These are phyloP conservation scores for Scartelaos histophorus DNA, from an alignment of 2,113 vertebrate species.

Conservation along the genomic window DNA sequence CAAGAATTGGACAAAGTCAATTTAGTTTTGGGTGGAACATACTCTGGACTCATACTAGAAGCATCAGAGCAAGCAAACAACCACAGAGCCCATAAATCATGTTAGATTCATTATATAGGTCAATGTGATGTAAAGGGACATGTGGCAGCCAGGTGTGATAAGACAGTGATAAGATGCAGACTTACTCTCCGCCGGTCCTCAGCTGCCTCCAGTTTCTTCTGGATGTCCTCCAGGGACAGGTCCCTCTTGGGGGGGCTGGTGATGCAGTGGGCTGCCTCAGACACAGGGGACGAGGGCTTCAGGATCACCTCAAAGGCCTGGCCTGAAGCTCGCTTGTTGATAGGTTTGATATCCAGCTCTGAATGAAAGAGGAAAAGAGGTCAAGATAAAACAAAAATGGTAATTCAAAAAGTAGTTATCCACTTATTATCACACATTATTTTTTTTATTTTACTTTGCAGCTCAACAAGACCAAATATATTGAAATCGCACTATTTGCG, in stretches of 20 bases:
- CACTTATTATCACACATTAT: background rate
- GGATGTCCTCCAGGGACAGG: constrained; percentile 93
- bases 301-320: constrained; percentile 98
- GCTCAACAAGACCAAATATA: too few species aligned
- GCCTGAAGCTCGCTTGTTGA: constrained; percentile 95
- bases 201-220: constrained; percentile 96
- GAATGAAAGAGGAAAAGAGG: background rate
- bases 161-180: constrained; percentile 11
- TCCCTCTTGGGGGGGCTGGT: constrained; percentile 92
- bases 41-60: background rate
- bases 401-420: background rate
- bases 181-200: constrained; percentile 94
- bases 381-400: background rate
- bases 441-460: background rate
- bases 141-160: constrained; percentile 6
- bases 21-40: background rate
- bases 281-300: constrained; percentile 92
- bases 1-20: constrained; percentile 28
- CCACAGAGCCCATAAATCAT: background rate
- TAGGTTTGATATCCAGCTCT: constrained; percentile 98
- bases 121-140: background rate
- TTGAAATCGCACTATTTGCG: background rate
- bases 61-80: constrained; percentile 8
- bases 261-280: constrained; percentile 85
- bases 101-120: background rate